phyloP scores from a whole-genome alignment of 2,888 invertebrate species.

The Nomada fucata region DNA sequence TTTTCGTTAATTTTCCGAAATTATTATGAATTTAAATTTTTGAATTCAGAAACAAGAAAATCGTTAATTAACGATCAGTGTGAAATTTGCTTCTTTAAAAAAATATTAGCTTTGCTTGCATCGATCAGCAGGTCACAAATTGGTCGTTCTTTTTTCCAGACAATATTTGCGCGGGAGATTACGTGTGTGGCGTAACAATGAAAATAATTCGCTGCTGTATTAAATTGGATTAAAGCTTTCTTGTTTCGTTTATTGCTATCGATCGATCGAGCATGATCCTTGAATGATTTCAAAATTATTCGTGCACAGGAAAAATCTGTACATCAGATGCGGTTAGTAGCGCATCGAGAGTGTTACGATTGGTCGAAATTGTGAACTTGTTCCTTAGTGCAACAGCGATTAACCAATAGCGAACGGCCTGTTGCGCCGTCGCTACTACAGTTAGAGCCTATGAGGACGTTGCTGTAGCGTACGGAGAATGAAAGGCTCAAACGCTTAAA shows the following conservation, averaged over 20 bases:
- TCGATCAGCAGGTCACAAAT: slow-evolving; percentile 40
- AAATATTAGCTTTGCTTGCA: slow-evolving; percentile 14
- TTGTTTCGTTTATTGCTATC: slow-evolving; percentile 16
- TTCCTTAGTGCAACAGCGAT: slow-evolving; percentile 19
- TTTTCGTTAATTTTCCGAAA: not conserved
- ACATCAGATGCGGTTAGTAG: slow-evolving; percentile 37
- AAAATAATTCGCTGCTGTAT: not conserved
- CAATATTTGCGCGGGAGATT: slow-evolving; percentile 57
- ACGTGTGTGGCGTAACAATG: not conserved
- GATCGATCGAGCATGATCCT: slow-evolving; percentile 43
- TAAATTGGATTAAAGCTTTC: not conserved
- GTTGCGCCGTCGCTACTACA: slow-evolving; percentile 66
- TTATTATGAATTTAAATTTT: not conserved
- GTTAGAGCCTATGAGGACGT: slow-evolving; percentile 65
- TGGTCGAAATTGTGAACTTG: slow-evolving; percentile 47
- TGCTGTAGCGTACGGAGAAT: slow-evolving; percentile 63
- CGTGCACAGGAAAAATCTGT: slow-evolving; percentile 40
- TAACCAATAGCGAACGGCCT: slow-evolving; percentile 53
- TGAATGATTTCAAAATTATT: slow-evolving; percentile 57
- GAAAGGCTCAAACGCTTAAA: slow-evolving; percentile 76
- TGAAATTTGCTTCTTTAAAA: not conserved
- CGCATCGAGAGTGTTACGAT: slow-evolving; percentile 35
- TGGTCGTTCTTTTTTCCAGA: slow-evolving; percentile 26
- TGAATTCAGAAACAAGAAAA: not conserved
- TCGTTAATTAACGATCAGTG: not conserved